Evolutionary conservation across 2,888 invertebrate species (phyloP), one percentile per base, ranked within the genome.

Genomic region (Prenolepis imparis): DNA sequence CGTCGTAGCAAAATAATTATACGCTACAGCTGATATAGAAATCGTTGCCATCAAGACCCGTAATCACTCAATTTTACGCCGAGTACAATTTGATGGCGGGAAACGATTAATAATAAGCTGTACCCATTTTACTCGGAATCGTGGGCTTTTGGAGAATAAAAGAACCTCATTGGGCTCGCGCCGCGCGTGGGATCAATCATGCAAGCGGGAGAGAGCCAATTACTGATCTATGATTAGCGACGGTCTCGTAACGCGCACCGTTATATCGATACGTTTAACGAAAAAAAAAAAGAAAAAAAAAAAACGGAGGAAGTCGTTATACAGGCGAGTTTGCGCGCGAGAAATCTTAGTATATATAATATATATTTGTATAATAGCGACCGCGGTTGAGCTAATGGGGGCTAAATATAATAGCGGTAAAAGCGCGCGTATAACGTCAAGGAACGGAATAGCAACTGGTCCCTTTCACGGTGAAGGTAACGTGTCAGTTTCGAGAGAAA

Each of bases 391-490:
- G 24, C 48, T 78, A 72, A 80, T 80, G 24, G 44, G 36, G 36
- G 36, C 21, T 8, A 32, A 78, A 70, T 55, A 24, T 36, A 78
- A 78, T 32, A 41, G n/a, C 6, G 52, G 70, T 59, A 72, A 72
- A 44, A 80, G 59, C 21, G 36, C n/a, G 41, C 39, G 24, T 24
- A 39, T 55, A 3, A 15, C 36, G 55, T 59, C 70, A 57, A 32
- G 44, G 9, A 48, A 9, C 36, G 24, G 18, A 44, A 59, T 44
- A 72, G 32, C 78, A 24, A 80, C 44, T 72, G 44, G 44, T 70
- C 48, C 18, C 89, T 89, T 88, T 89, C 88, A 89, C 85, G 87
- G 88, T 88, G 88, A 88, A 88, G 88, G 88, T 87, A 67, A 87
- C 64, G 64, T 48, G 77, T 87, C n/a, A 15, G 15, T 75, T 86